Base-by-base conservation (phyloP, 2,113 vertebrate genomes). In the Onychostoma macrolepis region DNA sequence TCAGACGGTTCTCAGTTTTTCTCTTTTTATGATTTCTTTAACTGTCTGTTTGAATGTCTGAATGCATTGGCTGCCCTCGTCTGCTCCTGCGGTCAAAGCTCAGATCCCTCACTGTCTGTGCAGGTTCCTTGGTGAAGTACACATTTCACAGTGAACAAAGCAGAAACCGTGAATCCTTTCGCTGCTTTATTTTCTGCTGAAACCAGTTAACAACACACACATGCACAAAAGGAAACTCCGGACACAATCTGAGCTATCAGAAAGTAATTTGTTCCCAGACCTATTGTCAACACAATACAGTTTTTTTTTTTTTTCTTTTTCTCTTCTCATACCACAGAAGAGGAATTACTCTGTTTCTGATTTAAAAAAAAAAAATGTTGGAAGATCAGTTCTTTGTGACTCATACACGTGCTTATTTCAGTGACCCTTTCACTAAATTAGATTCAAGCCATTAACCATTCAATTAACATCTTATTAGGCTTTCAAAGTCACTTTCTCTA, bases 211-310 rank as follows among this genome's bases (percentile, higher is more conserved):
- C 76, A 87, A 69, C 45, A 86, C 50, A n/a, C n/a, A 43, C 61
- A 79, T 69, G 78, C 56, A 87, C 61, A 91, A 83, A 48, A 67
- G 78, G 82, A 72, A 79, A 76, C 65, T 65, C 67, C n/a, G 50
- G 78, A 80, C 28, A 74, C n/a, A 61, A 84, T 89, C 87, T 80
- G 19, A 71, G 87, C 74, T 65, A 53, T 85, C 50, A 85, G 83
- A 86, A 82, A 88, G 87, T 74, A 36, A 87, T 90, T 88, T 88
- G 38, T 76, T 88, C 21, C 28, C 26, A 69, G 80, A 21, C n/a
- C 79, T 71, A 43, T 83, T 89, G 67, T 80, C 80, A 48, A 33
- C 76, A 30, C 6, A 85, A 45, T 67, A 0, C 3, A 33, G 30
- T 15, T n/a, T 30, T 67, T 67, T 11, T 7, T 13, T 4, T 45